Evolutionary conservation across 2,113 vertebrate genomes (phyloP), one percentile per base, ranked within the genome.

Genomic region (Zosterops lateralis): DNA sequence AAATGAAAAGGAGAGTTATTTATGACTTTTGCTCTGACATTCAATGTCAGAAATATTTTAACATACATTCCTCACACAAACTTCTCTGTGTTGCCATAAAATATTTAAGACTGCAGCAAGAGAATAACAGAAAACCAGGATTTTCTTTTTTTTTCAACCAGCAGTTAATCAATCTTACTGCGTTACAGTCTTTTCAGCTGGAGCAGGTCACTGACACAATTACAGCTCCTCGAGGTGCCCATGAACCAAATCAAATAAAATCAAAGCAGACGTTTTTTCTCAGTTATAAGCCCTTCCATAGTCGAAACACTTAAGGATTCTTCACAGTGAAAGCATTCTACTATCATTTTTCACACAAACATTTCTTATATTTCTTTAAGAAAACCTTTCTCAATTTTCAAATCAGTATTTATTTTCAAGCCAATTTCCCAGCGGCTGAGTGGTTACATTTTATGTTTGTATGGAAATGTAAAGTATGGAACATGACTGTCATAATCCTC

Each of bases 1-100:
- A 96, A 97, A 95, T 94, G 94, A 91, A 96, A 96, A 94, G 96
- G 94, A 96, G 83, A 89, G 87, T 91, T 79, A 94, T 97, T 97
- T 97, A 95, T 89, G 78, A 87, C 93, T 96, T 96, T 87, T 95
- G 67, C 85, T 96, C 94, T 81, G 24, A 72, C 94, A 97, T 68
- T 94, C 85, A 87, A 70, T 89, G 85, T 95, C 92, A 90, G 89
- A 94, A 91, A 93, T 97, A 94, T 92, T 96, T 97, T 94, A 97
- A 87, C 86, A 86, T 74, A 87, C 68, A 92, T 93, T 94, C 20
- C 72, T 94, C 85, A 95, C 68, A 90, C 91, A 96, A 96, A 81
- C 93, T 86, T 89, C 64, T 95, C 94, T 78, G 44, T 47, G 83
- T 70, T 77, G 87, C 88, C 66, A 96, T 54, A 87, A 96, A 96